Conservation (phyloP, 2,113 vertebrate species). For the Vidua chalybeata region DNA sequence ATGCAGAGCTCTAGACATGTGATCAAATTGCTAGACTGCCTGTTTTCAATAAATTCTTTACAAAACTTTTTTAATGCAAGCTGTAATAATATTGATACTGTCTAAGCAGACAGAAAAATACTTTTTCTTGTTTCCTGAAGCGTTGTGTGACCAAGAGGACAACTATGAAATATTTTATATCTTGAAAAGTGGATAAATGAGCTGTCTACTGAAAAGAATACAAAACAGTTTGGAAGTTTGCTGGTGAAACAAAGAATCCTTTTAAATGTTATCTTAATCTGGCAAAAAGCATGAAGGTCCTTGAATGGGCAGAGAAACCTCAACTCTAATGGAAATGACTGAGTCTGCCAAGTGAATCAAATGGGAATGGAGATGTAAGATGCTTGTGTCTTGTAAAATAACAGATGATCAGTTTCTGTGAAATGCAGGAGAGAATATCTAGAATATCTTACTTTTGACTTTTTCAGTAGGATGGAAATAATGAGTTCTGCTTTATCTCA, state of each 20-base stretch:
- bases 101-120: background rate
- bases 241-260: background rate
- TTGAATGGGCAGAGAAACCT: background rate
- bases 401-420: background rate
- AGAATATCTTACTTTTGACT: background rate
- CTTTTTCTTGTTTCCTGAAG: background rate
- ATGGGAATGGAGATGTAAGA: background rate
- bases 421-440: background rate
- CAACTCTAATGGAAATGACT: background rate
- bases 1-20: background rate
- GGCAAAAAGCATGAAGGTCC: background rate
- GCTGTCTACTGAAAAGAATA: background rate
- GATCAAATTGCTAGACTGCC: background rate
- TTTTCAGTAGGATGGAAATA: background rate
- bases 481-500: background rate
- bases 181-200: background rate
- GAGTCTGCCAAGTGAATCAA: background rate
- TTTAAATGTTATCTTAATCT: background rate
- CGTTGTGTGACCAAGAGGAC: background rate
- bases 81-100: background rate
- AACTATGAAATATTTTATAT: background rate
- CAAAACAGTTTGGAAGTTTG: background rate
- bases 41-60: background rate
- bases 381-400: background rate
- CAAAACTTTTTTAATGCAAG: background rate